These are phyloP conservation scores for Anisognathus igniventris DNA, from an alignment of 2,797 vertebrate genomes.

Conservation along the genomic window DNA sequence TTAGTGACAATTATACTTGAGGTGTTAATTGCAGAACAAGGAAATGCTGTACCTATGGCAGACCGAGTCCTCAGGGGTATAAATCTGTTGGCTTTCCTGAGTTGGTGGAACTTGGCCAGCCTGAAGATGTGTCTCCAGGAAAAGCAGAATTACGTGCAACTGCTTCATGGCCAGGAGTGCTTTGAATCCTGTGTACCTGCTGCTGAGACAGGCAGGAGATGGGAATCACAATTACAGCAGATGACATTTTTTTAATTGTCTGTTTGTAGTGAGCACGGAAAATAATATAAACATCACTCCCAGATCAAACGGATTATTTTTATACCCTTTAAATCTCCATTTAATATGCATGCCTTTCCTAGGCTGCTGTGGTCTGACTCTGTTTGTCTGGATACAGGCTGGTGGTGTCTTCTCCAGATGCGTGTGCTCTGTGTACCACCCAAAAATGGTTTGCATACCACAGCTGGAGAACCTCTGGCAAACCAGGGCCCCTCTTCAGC, in stretches of 20 bases:
- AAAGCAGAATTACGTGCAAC: conserved; percentile 48
- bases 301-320: conserved; percentile 60
- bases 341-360: conserved; percentile 53
- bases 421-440: not conserved
- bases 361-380: conserved; percentile 26
- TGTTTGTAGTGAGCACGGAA: conserved; percentile 50
- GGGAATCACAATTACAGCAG: conserved; percentile 49
- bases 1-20: conserved; percentile 66
- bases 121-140: conserved; percentile 52
- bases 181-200: conserved; percentile 55
- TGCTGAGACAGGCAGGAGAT: conserved; percentile 25
- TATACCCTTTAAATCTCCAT: conserved; percentile 19
- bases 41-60: conserved; percentile 75
- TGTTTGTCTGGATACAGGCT: conserved; percentile 38
- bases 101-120: conserved; percentile 22
- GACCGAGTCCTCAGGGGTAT: not conserved
- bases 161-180: conserved; percentile 42
- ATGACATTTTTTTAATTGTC: conserved; percentile 35
- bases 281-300: conserved; percentile 57
- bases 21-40: conserved; percentile 76
- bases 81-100: not conserved
- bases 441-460: conserved; percentile 37
- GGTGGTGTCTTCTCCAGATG: not conserved
- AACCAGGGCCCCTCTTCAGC: not conserved
- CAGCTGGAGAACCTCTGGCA: not conserved